Conservation (phyloP, 2,113 vertebrate genomes). For the Ochotona curzoniae region DNA sequence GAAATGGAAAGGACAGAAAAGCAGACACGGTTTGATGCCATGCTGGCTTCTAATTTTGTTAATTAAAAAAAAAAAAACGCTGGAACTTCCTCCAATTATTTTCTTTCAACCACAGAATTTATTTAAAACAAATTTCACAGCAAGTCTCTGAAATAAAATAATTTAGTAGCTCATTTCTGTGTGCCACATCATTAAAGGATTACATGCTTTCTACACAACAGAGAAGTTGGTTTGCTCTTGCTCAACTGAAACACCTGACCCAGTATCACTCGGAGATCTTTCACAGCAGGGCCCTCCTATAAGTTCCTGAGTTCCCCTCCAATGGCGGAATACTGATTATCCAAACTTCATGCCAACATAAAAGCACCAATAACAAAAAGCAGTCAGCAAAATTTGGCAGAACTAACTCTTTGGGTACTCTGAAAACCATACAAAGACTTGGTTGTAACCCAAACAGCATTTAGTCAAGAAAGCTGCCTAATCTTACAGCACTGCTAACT, state of each 20-base stretch:
- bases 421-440: background rate
- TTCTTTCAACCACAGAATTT: slow-evolving; percentile 12
- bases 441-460: background rate
- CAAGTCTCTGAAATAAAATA: background rate
- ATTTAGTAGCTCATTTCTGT: background rate
- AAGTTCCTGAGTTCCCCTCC: background rate
- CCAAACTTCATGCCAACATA: background rate
- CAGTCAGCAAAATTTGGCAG: background rate
- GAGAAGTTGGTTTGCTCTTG: background rate
- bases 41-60: background rate
- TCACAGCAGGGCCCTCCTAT: background rate
- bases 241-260: background rate
- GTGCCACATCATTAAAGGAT: background rate
- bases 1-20: slow-evolving; percentile 62
- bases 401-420: background rate
- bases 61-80: background rate
- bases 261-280: background rate
- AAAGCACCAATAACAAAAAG: background rate
- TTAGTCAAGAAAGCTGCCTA: background rate
- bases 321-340: background rate
- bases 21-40: background rate
- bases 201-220: background rate
- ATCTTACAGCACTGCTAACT: background rate
- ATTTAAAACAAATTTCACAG: background rate
- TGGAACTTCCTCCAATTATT: background rate